Base-by-base conservation (phyloP, 1,140 invertebrate genomes). In the Heliconius nattereri region DNA sequence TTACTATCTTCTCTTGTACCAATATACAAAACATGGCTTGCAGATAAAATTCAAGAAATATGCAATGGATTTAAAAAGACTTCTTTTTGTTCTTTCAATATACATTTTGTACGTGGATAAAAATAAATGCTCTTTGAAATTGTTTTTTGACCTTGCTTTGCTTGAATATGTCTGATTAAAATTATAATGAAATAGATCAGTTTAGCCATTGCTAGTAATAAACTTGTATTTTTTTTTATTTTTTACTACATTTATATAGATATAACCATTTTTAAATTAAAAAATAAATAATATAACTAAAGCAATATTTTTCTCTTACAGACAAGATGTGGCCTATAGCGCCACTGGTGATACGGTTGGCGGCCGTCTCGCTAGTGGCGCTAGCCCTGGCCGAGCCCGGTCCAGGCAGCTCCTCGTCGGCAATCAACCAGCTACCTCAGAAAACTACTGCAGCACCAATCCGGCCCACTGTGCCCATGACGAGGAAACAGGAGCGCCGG, bases 291-390 rank as follows among this genome's bases (percentile, higher is more conserved):
- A n/a, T 8, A 3, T n/a, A n/a, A 66, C 60, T 66, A 66, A 66
- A 66, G 16, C 13, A 13, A 29, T 66, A 7, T 26, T 26, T 66
- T 86, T 78, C 87, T 74, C 81, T 81, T 73, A 13, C 87, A 94
- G 92, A 75, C 81, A 89, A 71, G 49, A 92, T 92, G 91, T 84
- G 87, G 89, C 83, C 85, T 45, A 35, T 85, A 80, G 85, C 89
- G 92, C 91, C 92, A 92, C 89, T 93, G 82, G 91, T 93, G 90
- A 88, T 91, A 52, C 85, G 91, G 86, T 87, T 94, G 40, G 45
- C 84, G 11, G 87, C 86, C 87, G 84, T 91, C 73, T 94, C 90
- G 88, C 91, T 94, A 86, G 91, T 94, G 91, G 91, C 91, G 86
- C 78, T 92, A 71, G 91, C 83, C 76, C 71, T 90, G 23, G 91